Percentiles rank a stretch among this genome's conserved stretches.
Conservation (phyloP, 2,888 invertebrate species). For the Trichopria drosophilae region DNA sequence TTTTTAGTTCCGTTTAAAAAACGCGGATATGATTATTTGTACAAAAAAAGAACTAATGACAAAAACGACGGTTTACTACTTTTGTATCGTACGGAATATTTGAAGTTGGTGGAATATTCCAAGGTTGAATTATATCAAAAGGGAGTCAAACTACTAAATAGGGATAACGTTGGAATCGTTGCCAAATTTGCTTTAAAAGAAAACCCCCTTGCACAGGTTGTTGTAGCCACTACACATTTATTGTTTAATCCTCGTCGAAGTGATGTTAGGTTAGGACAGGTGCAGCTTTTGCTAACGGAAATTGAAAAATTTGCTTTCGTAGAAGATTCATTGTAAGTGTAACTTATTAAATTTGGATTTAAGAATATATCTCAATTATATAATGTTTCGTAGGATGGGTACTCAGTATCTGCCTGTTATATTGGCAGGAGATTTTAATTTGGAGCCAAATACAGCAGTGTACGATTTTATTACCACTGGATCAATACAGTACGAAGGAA, state of each 20-base stretch:
- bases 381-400: slow-evolving; percentile 38
- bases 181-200: slow-evolving; percentile 69
- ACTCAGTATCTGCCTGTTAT: slow-evolving; percentile 75
- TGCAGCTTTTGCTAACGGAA: slow-evolving; percentile 80
- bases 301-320: slow-evolving; percentile 75
- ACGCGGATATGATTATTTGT: slow-evolving; percentile 73
- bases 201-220: slow-evolving; percentile 62
- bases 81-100: slow-evolving; percentile 71
- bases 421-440: slow-evolving; percentile 92
- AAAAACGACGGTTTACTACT: slow-evolving; percentile 90
- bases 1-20: slow-evolving; percentile 64
- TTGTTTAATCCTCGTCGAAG: slow-evolving; percentile 88
- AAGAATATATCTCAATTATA: slow-evolving; percentile 10
- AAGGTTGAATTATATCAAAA: slow-evolving; percentile 73
- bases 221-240: slow-evolving; percentile 92
- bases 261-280: slow-evolving; percentile 88
- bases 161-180: slow-evolving; percentile 87
- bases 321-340: slow-evolving; percentile 48
- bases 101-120: slow-evolving; percentile 68
- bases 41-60: slow-evolving; percentile 79
- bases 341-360: slow-evolving; percentile 22
- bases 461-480: slow-evolving; percentile 72
- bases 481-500: slow-evolving; percentile 59
- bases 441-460: slow-evolving; percentile 73
- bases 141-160: slow-evolving; percentile 69